Evolutionary conservation across 2,888 invertebrate genomes (phyloP).

Genomic region (Agelastica alni): DNA sequence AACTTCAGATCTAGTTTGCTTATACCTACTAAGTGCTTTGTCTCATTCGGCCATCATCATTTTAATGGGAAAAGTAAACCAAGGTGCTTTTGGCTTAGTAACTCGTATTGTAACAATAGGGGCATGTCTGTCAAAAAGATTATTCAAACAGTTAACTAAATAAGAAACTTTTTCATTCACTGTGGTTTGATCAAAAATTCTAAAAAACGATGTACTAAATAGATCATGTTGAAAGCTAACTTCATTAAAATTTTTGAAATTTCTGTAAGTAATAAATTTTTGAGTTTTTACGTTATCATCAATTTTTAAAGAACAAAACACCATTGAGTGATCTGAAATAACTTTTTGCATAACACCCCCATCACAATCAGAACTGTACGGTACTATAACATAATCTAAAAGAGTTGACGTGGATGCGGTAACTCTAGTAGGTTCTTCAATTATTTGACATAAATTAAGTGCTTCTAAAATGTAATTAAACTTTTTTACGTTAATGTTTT

Average conservation of each 20-base stretch:
- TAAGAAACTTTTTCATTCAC: not conserved
- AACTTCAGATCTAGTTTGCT: constrained; percentile 3
- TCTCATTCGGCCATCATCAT: constrained; percentile 12
- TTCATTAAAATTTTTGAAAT: no score
- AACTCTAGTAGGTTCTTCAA: not conserved
- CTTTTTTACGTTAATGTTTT: not conserved
- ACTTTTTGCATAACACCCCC: no score
- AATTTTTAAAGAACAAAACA: no score
- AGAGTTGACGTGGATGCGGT: no score
- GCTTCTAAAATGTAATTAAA: not conserved
- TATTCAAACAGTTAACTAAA: constrained; percentile 7
- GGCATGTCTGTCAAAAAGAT: constrained; percentile 14
- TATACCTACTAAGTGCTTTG: constrained; percentile 6
- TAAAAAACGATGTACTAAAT: not conserved
- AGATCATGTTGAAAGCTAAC: not conserved
- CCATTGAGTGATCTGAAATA: no score
- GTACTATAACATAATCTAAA: no score
- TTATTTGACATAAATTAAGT: not conserved
- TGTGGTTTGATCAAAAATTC: not conserved
- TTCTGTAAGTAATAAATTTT: no score
- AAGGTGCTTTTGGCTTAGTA: constrained; percentile 12
- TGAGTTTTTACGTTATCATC: no score
- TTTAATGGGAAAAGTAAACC: constrained; percentile 15
- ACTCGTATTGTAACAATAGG: constrained; percentile 8
- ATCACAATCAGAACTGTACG: no score